These are phyloP conservation scores for Pristiophorus japonicus DNA, from an alignment of 2,113 vertebrate genomes.

Conservation along the genomic window DNA sequence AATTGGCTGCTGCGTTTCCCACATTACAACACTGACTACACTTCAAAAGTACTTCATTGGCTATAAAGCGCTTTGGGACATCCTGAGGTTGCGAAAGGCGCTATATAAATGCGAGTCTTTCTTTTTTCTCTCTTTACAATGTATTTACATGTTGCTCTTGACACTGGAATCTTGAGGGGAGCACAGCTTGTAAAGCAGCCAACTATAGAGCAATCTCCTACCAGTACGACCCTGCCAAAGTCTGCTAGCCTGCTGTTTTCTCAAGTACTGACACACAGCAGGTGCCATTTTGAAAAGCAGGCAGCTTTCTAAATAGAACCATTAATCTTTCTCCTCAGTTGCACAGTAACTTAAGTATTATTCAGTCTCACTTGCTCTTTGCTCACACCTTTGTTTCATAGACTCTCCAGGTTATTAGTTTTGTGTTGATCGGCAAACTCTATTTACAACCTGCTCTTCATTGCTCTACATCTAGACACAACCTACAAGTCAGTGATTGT, in stretches of 20 bases:
- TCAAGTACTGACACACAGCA: conserved; percentile 3
- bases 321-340: background rate
- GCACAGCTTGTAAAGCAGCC: background rate
- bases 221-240: background rate
- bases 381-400: background rate
- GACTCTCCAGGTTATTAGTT: background rate
- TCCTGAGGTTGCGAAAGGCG: too few species aligned
- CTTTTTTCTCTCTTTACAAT: too few species aligned
- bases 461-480: too few species aligned
- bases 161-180: too few species aligned
- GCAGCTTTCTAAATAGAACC: background rate
- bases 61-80: too few species aligned
- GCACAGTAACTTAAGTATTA: background rate
- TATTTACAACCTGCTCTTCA: background rate
- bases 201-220: background rate
- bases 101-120: background rate
- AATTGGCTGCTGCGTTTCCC: too few species aligned
- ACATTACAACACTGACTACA: too few species aligned
- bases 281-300: background rate
- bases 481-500: background rate
- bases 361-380: background rate
- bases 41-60: too few species aligned
- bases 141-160: too few species aligned
- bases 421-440: background rate
- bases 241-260: conserved; percentile 11